A percentile compares a stretch with the other conserved stretches of the same genome.
These are phyloP conservation scores for Drosophila navojoa DNA, from an alignment of 1,140 invertebrate genomes.

Conservation along the genomic window DNA sequence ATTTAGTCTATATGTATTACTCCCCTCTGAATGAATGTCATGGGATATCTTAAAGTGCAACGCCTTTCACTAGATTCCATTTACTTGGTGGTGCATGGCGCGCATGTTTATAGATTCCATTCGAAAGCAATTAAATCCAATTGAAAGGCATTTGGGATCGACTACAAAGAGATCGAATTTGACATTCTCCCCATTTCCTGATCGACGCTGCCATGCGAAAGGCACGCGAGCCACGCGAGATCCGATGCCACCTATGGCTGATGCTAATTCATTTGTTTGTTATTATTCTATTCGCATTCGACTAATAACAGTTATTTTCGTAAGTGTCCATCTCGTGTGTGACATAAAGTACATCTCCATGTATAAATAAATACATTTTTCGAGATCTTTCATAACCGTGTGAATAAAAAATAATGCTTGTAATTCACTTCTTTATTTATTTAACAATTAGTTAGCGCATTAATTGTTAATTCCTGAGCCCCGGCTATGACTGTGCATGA, in stretches of 20 bases:
- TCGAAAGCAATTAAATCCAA: conserved; percentile 67
- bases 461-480: conserved; percentile 50
- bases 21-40: not conserved
- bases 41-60: conserved; percentile 39
- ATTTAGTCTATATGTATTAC: no score
- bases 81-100: not conserved
- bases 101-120: conserved; percentile 40
- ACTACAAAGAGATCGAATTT: conserved; percentile 21
- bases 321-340: conserved; percentile 53
- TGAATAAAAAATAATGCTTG: conserved; percentile 33
- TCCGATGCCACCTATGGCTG: not conserved
- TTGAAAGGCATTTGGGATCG: conserved; percentile 44
- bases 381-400: conserved; percentile 42
- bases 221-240: not conserved
- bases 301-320: conserved; percentile 61
- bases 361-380: conserved; percentile 21
- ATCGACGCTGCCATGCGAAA: not conserved
- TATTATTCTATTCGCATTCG: not conserved
- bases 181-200: conserved; percentile 22
- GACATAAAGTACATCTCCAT: not conserved
- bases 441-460: conserved; percentile 55
- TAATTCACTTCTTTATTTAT: conserved; percentile 43
- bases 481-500: conserved; percentile 16
- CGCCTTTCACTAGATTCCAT: not conserved
- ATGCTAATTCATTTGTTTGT: not conserved